Conservation (phyloP, 2,888 invertebrate genomes). For the Atrina japonica region DNA sequence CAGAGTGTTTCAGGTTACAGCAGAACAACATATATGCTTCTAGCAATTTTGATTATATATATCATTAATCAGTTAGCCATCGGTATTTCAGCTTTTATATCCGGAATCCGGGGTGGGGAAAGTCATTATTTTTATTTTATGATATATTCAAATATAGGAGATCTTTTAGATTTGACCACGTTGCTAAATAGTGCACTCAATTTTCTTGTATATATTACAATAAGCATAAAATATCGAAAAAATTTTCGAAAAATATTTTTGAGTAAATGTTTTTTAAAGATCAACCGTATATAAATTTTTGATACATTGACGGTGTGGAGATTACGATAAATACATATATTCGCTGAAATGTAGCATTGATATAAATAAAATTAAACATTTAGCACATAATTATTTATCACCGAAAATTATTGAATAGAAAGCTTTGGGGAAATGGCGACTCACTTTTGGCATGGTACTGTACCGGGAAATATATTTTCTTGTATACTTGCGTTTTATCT, state of each 20-base stretch:
- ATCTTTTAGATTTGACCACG: slow-evolving; percentile 7
- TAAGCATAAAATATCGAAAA: neutral
- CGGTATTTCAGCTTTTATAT: slow-evolving; percentile 17
- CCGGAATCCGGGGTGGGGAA: slow-evolving; percentile 12
- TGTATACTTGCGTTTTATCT: too few species aligned
- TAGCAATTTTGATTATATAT: slow-evolving; percentile 15
- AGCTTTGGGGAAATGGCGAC: too few species aligned
- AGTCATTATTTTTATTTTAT: slow-evolving; percentile 22
- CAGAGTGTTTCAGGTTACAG: slow-evolving; percentile 10
- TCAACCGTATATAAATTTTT: too few species aligned
- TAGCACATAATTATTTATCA: too few species aligned
- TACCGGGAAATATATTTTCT: too few species aligned
- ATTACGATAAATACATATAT: too few species aligned
- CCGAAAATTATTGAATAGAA: too few species aligned
- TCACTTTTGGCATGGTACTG: too few species aligned
- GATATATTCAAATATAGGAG: slow-evolving; percentile 11
- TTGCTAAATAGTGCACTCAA: slow-evolving; percentile 3
- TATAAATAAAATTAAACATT: too few species aligned
- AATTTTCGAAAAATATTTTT: neutral
- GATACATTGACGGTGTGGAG: too few species aligned
- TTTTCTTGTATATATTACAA: slow-evolving; percentile 1
- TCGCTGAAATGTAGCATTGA: too few species aligned
- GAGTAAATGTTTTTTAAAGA: too few species aligned
- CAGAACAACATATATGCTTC: slow-evolving; percentile 14
- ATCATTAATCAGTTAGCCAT: slow-evolving; percentile 9